phyloP scores from a whole-genome alignment of 2,113 vertebrate species.

The Lanius collurio region DNA sequence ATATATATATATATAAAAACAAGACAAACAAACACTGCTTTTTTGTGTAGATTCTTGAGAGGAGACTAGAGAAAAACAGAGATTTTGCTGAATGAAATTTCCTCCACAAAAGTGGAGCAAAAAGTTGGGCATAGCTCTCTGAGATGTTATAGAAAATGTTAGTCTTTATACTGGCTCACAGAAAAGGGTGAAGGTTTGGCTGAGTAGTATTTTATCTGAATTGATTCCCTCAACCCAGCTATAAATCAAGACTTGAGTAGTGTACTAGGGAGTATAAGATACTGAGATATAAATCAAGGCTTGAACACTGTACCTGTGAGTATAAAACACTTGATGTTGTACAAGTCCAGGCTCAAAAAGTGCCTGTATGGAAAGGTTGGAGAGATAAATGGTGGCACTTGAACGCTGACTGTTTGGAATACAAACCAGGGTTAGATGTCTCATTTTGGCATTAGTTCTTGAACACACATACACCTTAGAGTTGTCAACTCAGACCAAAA shows the following conservation, averaged over 20 bases:
- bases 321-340: conserved; percentile 53
- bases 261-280: not conserved
- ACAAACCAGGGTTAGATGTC: not conserved
- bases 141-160: not conserved
- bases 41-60: not conserved
- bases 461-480: not conserved
- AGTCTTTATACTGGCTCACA: not conserved
- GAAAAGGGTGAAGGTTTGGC: conserved; percentile 1
- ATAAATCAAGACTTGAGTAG: conserved; percentile 39
- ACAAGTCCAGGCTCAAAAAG: conserved; percentile 17
- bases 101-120: not conserved
- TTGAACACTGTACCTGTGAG: conserved; percentile 45
- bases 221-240: conserved; percentile 15
- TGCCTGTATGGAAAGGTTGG: conserved; percentile 6
- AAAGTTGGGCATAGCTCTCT: not conserved
- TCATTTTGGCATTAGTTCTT: not conserved
- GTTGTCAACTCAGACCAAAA: not conserved
- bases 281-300: conserved; percentile 50
- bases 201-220: conserved; percentile 40
- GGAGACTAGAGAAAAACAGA: not conserved
- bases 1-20: too few relatives aligned
- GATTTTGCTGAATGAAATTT: not conserved
- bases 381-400: conserved; percentile 47
- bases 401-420: conserved; percentile 3
- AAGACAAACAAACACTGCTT: not conserved